Evolutionary conservation across 2,888 invertebrate species (phyloP).

Genomic region (Galerucella calmariensis): DNA sequence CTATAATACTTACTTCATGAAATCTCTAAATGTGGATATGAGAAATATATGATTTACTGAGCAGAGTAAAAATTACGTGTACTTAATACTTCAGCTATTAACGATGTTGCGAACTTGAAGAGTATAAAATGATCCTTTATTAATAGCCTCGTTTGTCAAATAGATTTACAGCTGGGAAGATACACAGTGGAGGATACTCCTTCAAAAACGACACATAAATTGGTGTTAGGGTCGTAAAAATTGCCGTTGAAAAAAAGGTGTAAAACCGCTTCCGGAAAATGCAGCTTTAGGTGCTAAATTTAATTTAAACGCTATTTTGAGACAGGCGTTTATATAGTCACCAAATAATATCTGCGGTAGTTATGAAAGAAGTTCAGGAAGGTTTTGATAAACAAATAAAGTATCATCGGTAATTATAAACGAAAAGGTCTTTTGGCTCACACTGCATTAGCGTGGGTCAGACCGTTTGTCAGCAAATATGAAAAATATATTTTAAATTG

Average conservation of each 20-base stretch:
- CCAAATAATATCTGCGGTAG: constrained; percentile 9
- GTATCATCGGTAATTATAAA: background rate
- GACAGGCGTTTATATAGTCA: constrained; percentile 32
- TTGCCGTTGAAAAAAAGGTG: constrained; percentile 33
- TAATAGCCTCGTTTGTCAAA: constrained; percentile 29
- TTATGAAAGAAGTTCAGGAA: background rate
- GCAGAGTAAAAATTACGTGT: background rate
- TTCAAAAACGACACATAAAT: constrained; percentile 36
- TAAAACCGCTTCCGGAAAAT: constrained; percentile 33
- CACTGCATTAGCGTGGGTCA: background rate
- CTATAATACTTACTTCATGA: background rate
- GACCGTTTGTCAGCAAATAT: background rate
- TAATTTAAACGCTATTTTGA: constrained; percentile 33
- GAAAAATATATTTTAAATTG: constrained; percentile 20
- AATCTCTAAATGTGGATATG: too few species aligned
- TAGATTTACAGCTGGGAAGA: constrained; percentile 28
- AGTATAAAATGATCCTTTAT: constrained; percentile 6
- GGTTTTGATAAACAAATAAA: background rate
- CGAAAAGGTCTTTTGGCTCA: too few species aligned
- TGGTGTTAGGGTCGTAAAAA: constrained; percentile 35
- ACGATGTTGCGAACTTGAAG: background rate
- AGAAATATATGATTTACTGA: too few species aligned
- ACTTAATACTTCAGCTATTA: background rate
- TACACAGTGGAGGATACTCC: constrained; percentile 25
- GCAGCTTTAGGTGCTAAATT: constrained; percentile 37